A percentile compares a stretch with the other conserved stretches of the same genome.
Conservation (phyloP, 2,797 vertebrate species). For the Danio albolineatus region DNA sequence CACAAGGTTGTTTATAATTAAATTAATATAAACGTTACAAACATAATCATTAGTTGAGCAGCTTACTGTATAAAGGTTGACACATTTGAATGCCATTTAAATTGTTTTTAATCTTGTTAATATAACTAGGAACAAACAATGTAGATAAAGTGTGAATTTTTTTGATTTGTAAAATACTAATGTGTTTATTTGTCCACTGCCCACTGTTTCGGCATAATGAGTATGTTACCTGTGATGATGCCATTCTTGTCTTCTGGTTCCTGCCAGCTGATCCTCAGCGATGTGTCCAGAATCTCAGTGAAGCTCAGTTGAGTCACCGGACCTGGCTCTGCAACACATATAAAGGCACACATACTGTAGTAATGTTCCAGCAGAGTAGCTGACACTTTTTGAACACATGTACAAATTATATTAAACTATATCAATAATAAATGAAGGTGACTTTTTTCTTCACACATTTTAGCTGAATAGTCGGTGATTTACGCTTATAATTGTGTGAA, state of each 20-base stretch:
- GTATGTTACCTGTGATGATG: slow-evolving; percentile 85
- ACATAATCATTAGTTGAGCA: no score
- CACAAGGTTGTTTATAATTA: no score
- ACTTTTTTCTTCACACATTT: no score
- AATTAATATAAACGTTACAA: no score
- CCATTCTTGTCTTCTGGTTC: slow-evolving; percentile 94
- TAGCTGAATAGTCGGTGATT: no score
- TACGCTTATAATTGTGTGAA: no score
- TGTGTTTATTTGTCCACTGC: no score
- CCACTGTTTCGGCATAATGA: slow-evolving; percentile 40
- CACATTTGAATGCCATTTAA: not conserved
- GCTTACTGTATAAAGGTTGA: no score
- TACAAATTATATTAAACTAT: not conserved
- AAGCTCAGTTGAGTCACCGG: slow-evolving; percentile 91
- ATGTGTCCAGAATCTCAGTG: slow-evolving; percentile 95
- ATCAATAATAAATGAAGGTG: no score
- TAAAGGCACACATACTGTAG: not conserved
- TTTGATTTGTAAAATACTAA: not conserved
- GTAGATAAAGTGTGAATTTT: not conserved
- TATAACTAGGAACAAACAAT: not conserved
- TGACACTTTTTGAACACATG: not conserved
- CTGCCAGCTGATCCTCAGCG: slow-evolving; percentile 94
- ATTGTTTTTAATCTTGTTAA: not conserved
- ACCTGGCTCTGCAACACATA: slow-evolving; percentile 82
- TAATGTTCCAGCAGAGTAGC: not conserved